phyloP scores from a whole-genome alignment of 1,140 invertebrate species.

The Drosophila serrata region DNA sequence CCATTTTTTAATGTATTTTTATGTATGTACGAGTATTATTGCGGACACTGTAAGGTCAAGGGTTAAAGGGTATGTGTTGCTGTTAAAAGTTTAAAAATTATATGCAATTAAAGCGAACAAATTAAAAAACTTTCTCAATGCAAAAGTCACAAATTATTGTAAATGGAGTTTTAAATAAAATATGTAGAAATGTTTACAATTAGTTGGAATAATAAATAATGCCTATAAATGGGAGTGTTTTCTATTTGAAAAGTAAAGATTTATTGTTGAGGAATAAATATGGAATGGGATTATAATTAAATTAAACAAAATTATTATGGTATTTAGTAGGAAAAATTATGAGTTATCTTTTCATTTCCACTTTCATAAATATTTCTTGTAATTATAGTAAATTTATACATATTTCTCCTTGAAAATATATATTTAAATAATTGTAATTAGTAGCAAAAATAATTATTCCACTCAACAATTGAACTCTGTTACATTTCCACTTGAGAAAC shows the following conservation, averaged over 20 bases:
- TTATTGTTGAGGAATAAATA: neutral
- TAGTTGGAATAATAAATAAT: conserved; percentile 38
- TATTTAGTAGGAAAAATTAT: conserved; percentile 3
- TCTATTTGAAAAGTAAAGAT: conserved; percentile 1
- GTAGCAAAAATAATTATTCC: neutral
- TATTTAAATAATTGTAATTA: neutral
- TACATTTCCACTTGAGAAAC: conserved; percentile 6
- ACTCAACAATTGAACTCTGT: neutral
- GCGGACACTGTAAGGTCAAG: conserved; percentile 59
- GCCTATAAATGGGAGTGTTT: neutral
- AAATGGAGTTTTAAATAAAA: conserved; percentile 10
- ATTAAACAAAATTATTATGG: neutral
- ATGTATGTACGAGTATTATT: conserved; percentile 33
- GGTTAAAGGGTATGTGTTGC: conserved; percentile 9
- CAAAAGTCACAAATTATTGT: conserved; percentile 32
- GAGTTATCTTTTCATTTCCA: neutral
- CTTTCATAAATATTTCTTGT: neutral
- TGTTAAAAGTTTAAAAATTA: conserved; percentile 75
- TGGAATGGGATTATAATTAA: neutral
- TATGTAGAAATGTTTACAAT: conserved; percentile 53
- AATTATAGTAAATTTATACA: neutral
- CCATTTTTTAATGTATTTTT: conserved; percentile 64
- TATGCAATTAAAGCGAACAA: conserved; percentile 80
- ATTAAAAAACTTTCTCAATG: conserved; percentile 72
- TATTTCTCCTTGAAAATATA: neutral